A percentile compares a stretch with the other conserved stretches of the same genome.
These are phyloP conservation scores for Leptinotarsa peninsularis DNA, from an alignment of 2,888 invertebrate species.

Conservation along the genomic window DNA sequence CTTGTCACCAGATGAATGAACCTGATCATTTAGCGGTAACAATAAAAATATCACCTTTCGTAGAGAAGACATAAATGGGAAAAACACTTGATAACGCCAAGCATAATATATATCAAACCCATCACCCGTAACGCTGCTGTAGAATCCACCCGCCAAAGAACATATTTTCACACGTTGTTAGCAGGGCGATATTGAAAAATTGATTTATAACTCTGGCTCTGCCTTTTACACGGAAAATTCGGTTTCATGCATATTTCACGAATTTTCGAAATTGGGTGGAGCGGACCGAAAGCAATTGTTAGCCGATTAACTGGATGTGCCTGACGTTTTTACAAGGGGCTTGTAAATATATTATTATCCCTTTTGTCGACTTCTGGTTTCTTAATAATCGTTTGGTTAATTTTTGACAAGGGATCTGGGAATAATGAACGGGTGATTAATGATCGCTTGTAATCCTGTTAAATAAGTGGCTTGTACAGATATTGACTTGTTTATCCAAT, in stretches of 20 bases:
- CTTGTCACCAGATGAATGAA: neutral
- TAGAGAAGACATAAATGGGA: neutral
- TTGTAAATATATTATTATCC: slow-evolving; percentile 38
- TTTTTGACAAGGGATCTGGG: slow-evolving; percentile 38
- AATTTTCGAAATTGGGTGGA: slow-evolving; percentile 46
- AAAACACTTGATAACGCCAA: slow-evolving; percentile 8
- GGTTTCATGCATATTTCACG: slow-evolving; percentile 57
- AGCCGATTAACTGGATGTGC: slow-evolving; percentile 43
- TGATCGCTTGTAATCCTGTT: slow-evolving; percentile 40
- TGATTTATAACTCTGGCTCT: slow-evolving; percentile 50
- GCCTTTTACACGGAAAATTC: slow-evolving; percentile 51
- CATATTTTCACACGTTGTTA: slow-evolving; percentile 54
- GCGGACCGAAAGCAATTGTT: slow-evolving; percentile 38
- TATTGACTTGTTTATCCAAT: neutral
- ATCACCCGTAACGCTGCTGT: slow-evolving; percentile 7
- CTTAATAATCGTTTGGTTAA: slow-evolving; percentile 37
- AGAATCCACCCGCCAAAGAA: slow-evolving; percentile 41
- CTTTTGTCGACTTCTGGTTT: slow-evolving; percentile 38
- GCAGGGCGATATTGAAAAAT: slow-evolving; percentile 52
- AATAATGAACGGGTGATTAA: slow-evolving; percentile 37
- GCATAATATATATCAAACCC: slow-evolving; percentile 19
- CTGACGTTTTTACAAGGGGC: slow-evolving; percentile 28
- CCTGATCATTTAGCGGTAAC: neutral
- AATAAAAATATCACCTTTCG: neutral
- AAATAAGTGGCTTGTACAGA: slow-evolving; percentile 25